phyloP scores from a whole-genome alignment of 1,140 invertebrate species.

The Lineus longissimus region DNA sequence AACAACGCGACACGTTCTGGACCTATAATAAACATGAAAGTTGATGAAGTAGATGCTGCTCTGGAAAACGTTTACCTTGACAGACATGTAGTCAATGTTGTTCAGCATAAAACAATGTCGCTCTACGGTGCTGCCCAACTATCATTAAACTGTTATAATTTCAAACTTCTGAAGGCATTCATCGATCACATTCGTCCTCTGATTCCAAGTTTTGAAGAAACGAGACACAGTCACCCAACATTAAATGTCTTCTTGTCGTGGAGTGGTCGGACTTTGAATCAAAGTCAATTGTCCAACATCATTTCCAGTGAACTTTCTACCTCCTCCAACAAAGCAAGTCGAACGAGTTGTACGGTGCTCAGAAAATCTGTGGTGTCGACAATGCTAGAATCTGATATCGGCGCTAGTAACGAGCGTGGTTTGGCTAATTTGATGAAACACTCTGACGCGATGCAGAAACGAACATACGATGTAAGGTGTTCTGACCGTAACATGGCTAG shows the following conservation, averaged over 20 bases:
- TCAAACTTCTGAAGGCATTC: slow-evolving; percentile 7
- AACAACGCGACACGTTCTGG: slow-evolving; percentile 8
- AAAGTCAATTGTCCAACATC: slow-evolving; percentile 4
- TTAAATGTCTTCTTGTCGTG: slow-evolving; percentile 7
- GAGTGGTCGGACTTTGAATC: slow-evolving; percentile 7
- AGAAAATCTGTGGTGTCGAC: slow-evolving; percentile 5
- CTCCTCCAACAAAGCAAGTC: neutral
- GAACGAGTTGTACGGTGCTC: slow-evolving; percentile 3
- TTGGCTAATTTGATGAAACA: slow-evolving; percentile 8
- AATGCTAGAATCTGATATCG: slow-evolving; percentile 7
- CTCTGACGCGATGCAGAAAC: slow-evolving; percentile 5
- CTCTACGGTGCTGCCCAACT: slow-evolving; percentile 7
- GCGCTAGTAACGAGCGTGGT: slow-evolving; percentile 4
- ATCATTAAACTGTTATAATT: slow-evolving; percentile 1
- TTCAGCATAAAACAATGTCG: slow-evolving; percentile 8
- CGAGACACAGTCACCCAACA: neutral
- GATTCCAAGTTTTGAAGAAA: slow-evolving; percentile 7
- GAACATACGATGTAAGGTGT: slow-evolving; percentile 1
- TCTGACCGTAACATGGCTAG: slow-evolving; percentile 7
- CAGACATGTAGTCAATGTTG: slow-evolving; percentile 8
- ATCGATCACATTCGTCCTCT: slow-evolving; percentile 7
- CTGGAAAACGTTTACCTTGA: slow-evolving; percentile 2
- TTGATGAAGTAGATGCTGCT: slow-evolving; percentile 5
- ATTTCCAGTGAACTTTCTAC: slow-evolving; percentile 5
- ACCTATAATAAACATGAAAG: slow-evolving; percentile 6